These are phyloP conservation scores for Microplitis mediator DNA, from an alignment of 1,140 invertebrate genomes.

Conservation along the genomic window DNA sequence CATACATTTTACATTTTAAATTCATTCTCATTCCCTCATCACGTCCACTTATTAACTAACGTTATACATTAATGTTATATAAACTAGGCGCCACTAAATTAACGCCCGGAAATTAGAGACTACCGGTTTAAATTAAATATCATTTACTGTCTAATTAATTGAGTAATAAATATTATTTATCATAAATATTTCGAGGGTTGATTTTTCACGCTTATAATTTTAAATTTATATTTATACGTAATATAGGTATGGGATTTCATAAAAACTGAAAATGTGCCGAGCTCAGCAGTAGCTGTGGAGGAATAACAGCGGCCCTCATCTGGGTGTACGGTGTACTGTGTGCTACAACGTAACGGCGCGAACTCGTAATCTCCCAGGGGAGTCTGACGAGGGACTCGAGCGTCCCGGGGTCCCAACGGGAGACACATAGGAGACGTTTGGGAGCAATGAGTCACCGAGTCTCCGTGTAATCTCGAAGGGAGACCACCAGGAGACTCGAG, in stretches of 20 bases:
- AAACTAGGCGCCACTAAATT: constrained; percentile 22
- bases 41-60: too few relatives aligned
- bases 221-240: too few relatives aligned
- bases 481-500: constrained; percentile 22
- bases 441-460: constrained; percentile 32
- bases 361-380: constrained; percentile 30
- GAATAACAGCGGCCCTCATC: constrained; percentile 20
- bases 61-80: background rate
- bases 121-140: background rate
- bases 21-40: background rate
- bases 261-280: constrained; percentile 19
- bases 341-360: constrained; percentile 25
- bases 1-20: constrained; percentile 3
- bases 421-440: constrained; percentile 31
- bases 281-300: constrained; percentile 12
- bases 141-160: too few relatives aligned
- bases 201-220: too few relatives aligned
- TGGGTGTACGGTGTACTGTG: background rate
- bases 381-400: constrained; percentile 28
- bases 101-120: constrained; percentile 5
- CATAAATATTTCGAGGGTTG: too few relatives aligned
- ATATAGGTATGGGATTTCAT: too few relatives aligned
- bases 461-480: constrained; percentile 32
- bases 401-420: constrained; percentile 28
- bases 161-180: too few relatives aligned